Evolutionary conservation across 2,888 invertebrate species (phyloP).

Genomic region (Liodrosophila aerea): DNA sequence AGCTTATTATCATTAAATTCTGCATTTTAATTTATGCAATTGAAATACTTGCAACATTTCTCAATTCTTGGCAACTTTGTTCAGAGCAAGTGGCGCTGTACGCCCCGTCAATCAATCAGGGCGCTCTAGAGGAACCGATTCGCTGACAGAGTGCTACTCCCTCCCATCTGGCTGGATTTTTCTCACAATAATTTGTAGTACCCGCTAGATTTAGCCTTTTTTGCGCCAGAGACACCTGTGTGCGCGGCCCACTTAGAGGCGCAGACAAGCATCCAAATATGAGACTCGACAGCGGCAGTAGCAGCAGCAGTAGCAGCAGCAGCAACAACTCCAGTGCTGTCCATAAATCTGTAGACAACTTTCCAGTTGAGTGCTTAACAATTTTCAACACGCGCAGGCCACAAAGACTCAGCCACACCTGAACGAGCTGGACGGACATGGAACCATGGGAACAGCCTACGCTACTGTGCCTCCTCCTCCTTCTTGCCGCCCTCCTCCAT

Average conservation of each 20-base stretch:
- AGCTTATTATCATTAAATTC: too few species aligned
- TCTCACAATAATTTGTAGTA: conserved; percentile 76
- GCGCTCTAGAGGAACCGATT: conserved; percentile 35
- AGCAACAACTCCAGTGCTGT: conserved; percentile 39
- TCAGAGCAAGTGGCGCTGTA: conserved; percentile 15
- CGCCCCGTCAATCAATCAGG: conserved; percentile 47
- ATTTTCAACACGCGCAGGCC: conserved; percentile 59
- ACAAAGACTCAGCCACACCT: conserved; percentile 30
- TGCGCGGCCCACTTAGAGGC: conserved; percentile 51
- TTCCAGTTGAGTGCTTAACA: conserved; percentile 70
- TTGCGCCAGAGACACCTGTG: conserved; percentile 65
- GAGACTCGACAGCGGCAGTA: conserved; percentile 37
- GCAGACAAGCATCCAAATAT: conserved; percentile 60
- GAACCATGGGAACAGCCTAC: conserved; percentile 56
- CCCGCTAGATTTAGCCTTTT: conserved; percentile 53
- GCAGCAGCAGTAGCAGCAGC: conserved; percentile 8
- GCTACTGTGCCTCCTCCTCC: too few species aligned
- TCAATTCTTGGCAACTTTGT: background rate
- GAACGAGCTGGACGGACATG: conserved; percentile 21
- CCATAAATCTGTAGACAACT: conserved; percentile 72
- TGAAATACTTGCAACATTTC: too few species aligned
- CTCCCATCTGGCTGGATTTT: conserved; percentile 68
- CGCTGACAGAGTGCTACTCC: conserved; percentile 42
- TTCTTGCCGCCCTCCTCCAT: background rate
- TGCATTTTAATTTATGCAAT: too few species aligned